Conservation (phyloP, 2,888 invertebrate genomes). For the Drosophila glabriapex region DNA sequence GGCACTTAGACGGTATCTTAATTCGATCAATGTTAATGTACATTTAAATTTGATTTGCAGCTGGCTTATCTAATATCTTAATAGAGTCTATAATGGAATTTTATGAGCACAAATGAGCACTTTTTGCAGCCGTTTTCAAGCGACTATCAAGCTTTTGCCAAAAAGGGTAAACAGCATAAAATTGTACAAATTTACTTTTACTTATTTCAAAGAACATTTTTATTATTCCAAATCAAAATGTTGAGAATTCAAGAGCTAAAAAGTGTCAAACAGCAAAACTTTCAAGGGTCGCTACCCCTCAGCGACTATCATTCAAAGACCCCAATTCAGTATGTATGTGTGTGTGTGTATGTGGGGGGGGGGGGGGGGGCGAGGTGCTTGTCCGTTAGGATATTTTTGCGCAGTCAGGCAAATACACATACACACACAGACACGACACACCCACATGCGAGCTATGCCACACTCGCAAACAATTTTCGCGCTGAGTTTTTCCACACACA, state of each 20-base stretch:
- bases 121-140: conserved; percentile 1
- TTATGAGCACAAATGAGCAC: conserved; percentile 13
- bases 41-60: conserved; percentile 24
- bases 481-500: conserved; percentile 14
- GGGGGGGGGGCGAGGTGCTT: neutral
- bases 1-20: conserved; percentile 19
- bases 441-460: conserved; percentile 1
- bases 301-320: conserved; percentile 1
- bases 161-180: conserved; percentile 16
- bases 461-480: conserved; percentile 10
- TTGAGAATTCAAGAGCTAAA: conserved; percentile 29
- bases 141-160: conserved; percentile 12
- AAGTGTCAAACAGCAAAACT: conserved; percentile 32
- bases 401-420: conserved; percentile 24
- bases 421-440: neutral
- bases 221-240: conserved; percentile 33
- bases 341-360: neutral
- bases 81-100: conserved; percentile 14
- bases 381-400: neutral
- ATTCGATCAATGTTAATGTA: conserved; percentile 50
- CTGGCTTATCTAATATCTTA: conserved; percentile 24
- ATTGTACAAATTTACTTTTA: conserved; percentile 41
- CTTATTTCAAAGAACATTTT: conserved; percentile 38
- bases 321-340: neutral
- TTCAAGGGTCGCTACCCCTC: conserved; percentile 21